Conservation (phyloP, 2,797 vertebrate species). For the Mormyrops boulengeri region DNA sequence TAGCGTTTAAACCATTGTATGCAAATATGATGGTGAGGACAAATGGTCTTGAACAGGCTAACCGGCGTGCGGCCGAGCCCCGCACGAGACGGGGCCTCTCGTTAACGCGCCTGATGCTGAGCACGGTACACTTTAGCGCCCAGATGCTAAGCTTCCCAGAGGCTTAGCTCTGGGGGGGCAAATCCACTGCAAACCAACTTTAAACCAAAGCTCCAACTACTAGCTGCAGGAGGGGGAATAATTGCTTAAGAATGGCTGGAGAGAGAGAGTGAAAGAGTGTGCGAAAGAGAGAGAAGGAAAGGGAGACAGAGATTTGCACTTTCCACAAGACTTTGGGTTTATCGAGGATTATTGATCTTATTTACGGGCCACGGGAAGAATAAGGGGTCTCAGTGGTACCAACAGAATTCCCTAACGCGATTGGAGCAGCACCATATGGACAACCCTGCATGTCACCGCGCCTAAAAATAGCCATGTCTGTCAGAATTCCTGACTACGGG, state of each 20-base stretch:
- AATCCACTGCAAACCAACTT: background rate
- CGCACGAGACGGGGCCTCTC: background rate
- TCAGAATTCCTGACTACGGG: constrained; percentile 26
- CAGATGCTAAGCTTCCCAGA: background rate
- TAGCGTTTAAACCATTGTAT: background rate
- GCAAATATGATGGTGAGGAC: background rate
- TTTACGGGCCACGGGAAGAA: constrained; percentile 22
- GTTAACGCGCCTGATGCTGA: background rate
- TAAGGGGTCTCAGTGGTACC: constrained; percentile 20
- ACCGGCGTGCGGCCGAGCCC: background rate
- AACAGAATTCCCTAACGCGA: constrained; percentile 38
- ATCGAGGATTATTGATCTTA: constrained; percentile 26
- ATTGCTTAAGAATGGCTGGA: background rate
- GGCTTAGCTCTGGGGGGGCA: background rate
- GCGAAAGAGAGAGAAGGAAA: background rate
- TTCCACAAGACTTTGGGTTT: background rate
- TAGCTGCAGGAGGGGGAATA: background rate
- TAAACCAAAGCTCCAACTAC: background rate
- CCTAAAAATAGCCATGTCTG: constrained; percentile 36
- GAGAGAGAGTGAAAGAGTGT: background rate
- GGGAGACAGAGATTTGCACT: background rate
- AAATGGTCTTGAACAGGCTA: background rate
- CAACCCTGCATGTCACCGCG: background rate
- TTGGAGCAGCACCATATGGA: constrained; percentile 40
- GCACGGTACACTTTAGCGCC: background rate